Evolutionary conservation across 2,888 invertebrate genomes (phyloP).

Genomic region (Aproaerema taeniolella): DNA sequence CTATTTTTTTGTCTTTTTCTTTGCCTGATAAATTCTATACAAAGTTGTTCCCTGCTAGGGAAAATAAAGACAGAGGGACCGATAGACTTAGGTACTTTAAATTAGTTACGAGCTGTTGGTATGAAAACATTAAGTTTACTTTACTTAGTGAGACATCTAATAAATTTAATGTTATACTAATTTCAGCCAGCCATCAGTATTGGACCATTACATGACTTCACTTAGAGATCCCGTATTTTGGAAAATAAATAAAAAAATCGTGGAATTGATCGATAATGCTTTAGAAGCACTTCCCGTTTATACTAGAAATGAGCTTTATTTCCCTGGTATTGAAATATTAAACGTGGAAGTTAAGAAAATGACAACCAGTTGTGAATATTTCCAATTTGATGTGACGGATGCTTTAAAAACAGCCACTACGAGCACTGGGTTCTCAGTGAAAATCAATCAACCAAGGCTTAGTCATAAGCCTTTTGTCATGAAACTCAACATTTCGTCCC

Average conservation of each 20-base stretch:
- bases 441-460: constrained; percentile 78
- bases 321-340: constrained; percentile 80
- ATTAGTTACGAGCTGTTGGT: too few species aligned
- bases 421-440: constrained; percentile 53
- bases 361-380: constrained; percentile 81
- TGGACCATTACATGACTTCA: constrained; percentile 76
- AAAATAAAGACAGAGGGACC: too few species aligned
- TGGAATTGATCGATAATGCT: constrained; percentile 75
- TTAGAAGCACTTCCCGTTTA: constrained; percentile 76
- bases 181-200: constrained; percentile 48
- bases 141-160: too few species aligned
- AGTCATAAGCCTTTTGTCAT: constrained; percentile 84
- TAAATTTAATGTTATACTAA: background rate
- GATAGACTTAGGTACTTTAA: too few species aligned
- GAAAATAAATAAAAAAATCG: constrained; percentile 79
- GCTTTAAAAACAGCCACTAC: constrained; percentile 55
- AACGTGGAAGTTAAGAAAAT: constrained; percentile 80
- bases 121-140: too few species aligned
- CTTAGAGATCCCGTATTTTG: constrained; percentile 85
- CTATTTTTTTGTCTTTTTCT: too few species aligned
- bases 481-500: constrained; percentile 79
- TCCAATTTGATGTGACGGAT: constrained; percentile 80
- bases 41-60: too few species aligned
- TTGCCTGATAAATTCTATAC: too few species aligned
- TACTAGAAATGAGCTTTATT: constrained; percentile 75